Conservation (phyloP, 1,140 invertebrate species). For the Lutraria rhynchaena region DNA sequence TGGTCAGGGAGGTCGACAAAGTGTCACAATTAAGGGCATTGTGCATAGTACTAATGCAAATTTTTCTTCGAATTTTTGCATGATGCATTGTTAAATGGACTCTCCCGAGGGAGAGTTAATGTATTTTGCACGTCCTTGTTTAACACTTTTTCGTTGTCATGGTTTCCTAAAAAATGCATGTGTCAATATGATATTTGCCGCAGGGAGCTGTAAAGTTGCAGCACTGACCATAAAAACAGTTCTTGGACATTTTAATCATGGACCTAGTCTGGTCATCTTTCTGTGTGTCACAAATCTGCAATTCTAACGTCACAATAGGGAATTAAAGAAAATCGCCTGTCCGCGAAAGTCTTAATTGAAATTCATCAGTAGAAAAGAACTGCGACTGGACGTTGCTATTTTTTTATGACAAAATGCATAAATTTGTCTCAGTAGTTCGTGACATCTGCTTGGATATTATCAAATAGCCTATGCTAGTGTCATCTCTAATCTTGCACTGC, state of each 20-base stretch:
- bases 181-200: conserved; percentile 1
- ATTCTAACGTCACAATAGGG: conserved; percentile 28
- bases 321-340: conserved; percentile 45
- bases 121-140: conserved; percentile 30
- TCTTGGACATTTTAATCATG: conserved; percentile 28
- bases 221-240: conserved; percentile 20
- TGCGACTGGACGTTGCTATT: conserved; percentile 18
- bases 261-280: conserved; percentile 1
- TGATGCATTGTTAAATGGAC: conserved; percentile 19
- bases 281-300: conserved; percentile 14
- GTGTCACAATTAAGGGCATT: not conserved
- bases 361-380: conserved; percentile 26
- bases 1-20: not conserved
- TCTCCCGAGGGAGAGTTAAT: conserved; percentile 28
- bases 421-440: not conserved
- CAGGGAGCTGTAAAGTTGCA: conserved; percentile 17
- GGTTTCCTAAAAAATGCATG: conserved; percentile 35
- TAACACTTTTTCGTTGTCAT: conserved; percentile 14
- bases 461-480: conserved; percentile 19
- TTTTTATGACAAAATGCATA: conserved; percentile 37
- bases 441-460: conserved; percentile 8
- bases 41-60: conserved; percentile 10
- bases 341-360: conserved; percentile 30
- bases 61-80: conserved; percentile 29
- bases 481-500: not conserved